These are phyloP conservation scores for Gallinago solitaria DNA, from an alignment of 2,797 vertebrate species.

Conservation along the genomic window DNA sequence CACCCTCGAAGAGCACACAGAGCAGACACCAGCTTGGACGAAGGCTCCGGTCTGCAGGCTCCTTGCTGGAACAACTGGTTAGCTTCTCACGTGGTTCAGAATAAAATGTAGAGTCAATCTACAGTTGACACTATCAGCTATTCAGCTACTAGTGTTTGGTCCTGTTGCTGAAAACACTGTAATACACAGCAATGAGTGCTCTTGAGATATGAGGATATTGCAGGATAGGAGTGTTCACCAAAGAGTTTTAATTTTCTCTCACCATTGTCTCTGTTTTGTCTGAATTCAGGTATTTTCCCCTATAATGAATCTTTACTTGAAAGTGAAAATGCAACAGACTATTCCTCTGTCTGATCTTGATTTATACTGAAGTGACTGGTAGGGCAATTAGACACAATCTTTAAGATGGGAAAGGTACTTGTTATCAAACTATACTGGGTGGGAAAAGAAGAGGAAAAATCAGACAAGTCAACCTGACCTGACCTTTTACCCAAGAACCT, in stretches of 20 bases:
- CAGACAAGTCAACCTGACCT: constrained; percentile 33
- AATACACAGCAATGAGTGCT: not conserved
- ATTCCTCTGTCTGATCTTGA: not conserved
- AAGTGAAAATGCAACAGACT: not conserved
- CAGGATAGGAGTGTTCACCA: not conserved
- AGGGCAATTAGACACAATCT: not conserved
- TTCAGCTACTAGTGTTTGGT: not conserved
- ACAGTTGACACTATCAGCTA: not conserved
- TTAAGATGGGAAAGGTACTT: not conserved
- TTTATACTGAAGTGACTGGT: not conserved
- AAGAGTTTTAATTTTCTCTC: not conserved
- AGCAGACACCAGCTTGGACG: not conserved
- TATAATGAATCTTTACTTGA: not conserved
- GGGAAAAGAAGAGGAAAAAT: constrained; percentile 23
- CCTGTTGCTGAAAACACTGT: not conserved
- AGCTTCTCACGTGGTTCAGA: not conserved
- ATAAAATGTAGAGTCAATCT: not conserved
- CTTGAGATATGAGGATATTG: not conserved
- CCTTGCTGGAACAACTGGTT: not conserved
- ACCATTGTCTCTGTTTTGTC: not conserved
- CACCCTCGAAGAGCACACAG: not conserved
- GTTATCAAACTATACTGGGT: not conserved
- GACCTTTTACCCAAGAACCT: constrained; percentile 50
- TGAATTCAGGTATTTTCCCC: not conserved
- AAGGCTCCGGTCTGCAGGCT: not conserved